Evolutionary conservation across 1,140 invertebrate genomes (phyloP), one percentile per base, ranked within the genome.

Genomic region (Notospermus geniculatus): DNA sequence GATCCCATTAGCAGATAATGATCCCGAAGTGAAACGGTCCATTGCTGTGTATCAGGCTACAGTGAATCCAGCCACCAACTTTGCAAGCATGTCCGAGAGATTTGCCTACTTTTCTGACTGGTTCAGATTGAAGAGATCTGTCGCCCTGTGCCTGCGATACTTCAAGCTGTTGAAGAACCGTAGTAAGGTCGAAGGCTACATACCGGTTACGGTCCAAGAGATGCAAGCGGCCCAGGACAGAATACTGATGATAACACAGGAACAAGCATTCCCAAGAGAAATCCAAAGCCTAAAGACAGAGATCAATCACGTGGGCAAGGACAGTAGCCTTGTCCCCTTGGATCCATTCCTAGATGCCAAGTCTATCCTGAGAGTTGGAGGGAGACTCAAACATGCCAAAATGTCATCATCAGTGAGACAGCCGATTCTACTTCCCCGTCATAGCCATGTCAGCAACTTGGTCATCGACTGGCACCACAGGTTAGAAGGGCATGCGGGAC

Each of bases 261-360:
- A n/a, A n/a, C n/a, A n/a, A n/a, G n/a, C n/a, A n/a, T n/a, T n/a
- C n/a, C n/a, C n/a, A n/a, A n/a, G n/a, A n/a, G n/a, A n/a, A n/a
- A n/a, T n/a, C n/a, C n/a, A n/a, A n/a, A n/a, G n/a, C n/a, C n/a
- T n/a, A 13, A 4, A 36, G 63, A 19, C 15, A n/a, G 28, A 36
- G 19, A 66, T 59, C 17, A 41, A 53, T 23, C 53, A 54, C 36
- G 15, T 25, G 29, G 17, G 39, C 2, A 54, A 63, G 45, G 15
- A 39, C 9, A 36, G 58, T 17, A 25, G 53, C 9, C 27, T 65
- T 1, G 43, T 54, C 28, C 29, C 29, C 28, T 43, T 63, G 19
- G 39, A 59, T 29, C 60, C 56, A 30, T 65, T 63, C 32, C 11
- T 65, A 23, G 64, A 65, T 39, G 23, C 32, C 25, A 27, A 63